A percentile compares a stretch with the other conserved stretches of the same genome.
Conservation (phyloP, 2,113 vertebrate species). For the Athene noctua region DNA sequence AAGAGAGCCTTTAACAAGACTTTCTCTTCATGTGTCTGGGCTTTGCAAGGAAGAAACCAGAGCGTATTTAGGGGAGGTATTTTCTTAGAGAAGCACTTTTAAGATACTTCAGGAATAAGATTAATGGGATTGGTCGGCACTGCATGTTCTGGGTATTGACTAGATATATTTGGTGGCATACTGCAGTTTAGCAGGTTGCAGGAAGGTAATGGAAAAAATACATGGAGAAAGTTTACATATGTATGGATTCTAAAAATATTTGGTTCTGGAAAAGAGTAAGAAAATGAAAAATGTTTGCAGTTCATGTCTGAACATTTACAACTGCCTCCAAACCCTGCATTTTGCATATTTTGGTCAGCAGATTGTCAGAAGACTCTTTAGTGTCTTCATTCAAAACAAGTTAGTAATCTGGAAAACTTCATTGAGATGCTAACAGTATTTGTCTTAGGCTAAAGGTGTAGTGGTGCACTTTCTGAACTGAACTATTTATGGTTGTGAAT, state of each 20-base stretch:
- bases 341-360: neutral
- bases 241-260: neutral
- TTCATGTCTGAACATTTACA: rapidly evolving
- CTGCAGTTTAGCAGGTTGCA: neutral
- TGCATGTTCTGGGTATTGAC: rapidly evolving
- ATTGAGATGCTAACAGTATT: neutral
- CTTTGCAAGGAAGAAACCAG: neutral
- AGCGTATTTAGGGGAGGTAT: neutral
- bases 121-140: neutral
- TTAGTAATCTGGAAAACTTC: neutral
- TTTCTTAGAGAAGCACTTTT: neutral
- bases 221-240: neutral
- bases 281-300: neutral
- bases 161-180: neutral
- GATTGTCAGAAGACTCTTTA: neutral
- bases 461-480: neutral
- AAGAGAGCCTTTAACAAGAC: neutral
- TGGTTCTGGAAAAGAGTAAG: neutral
- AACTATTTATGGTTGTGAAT: neutral
- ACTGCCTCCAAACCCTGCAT: neutral
- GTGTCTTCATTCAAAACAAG: neutral
- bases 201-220: neutral
- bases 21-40: neutral
- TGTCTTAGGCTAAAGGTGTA: neutral
- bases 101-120: neutral